Evolutionary conservation across 2,888 invertebrate species (phyloP), one percentile per base, ranked within the genome.

Genomic region (Sceliomorpha sp.): DNA sequence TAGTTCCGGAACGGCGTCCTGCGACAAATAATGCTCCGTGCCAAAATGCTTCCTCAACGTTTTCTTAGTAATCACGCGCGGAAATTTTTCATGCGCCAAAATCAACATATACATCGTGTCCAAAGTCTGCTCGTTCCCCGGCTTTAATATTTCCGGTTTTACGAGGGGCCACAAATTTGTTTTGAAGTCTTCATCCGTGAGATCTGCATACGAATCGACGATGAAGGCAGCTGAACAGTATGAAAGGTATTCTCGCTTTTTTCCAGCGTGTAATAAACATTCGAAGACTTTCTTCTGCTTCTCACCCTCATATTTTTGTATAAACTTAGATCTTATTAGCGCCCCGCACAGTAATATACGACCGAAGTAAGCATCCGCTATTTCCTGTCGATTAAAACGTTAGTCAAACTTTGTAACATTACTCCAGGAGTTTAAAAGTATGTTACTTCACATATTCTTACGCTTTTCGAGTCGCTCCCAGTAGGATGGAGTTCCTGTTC

Each of bases 271-370:
- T 14, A 92, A 74, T 1, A 92, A 75, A 34, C 87, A 81, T 66
- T 89, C 86, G 2, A 91, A 71, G 14, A 91, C 79, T 78, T 89
- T 85, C 42, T 84, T 83, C 63, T 91, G 88, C 15, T 92, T 90
- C 42, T 92, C 91, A 15, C 75, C 76, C 0, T 89, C 86, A 70
- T 89, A 89, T 72, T 89, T 89, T 1, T 88, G 72, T 75, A 93
- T 90, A 44, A 91, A 87, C 12, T 91, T 91, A 0, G 94, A 93
- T 44, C 93, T 90, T 63, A 95, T 90, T 24, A 94, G 81, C 1
- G 94, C 93, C 13, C 94, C 93, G 81, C 93, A 93, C 0, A 92
- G 90, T 75, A 95, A 88, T 67, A 95, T 92, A 80, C 92, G 92
- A 0, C 95, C 95, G 13, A 92, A 91, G 24, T 91, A 90, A 40